Base-by-base conservation (phyloP, 2,797 vertebrate genomes). In the Sarcoramphus papa region DNA sequence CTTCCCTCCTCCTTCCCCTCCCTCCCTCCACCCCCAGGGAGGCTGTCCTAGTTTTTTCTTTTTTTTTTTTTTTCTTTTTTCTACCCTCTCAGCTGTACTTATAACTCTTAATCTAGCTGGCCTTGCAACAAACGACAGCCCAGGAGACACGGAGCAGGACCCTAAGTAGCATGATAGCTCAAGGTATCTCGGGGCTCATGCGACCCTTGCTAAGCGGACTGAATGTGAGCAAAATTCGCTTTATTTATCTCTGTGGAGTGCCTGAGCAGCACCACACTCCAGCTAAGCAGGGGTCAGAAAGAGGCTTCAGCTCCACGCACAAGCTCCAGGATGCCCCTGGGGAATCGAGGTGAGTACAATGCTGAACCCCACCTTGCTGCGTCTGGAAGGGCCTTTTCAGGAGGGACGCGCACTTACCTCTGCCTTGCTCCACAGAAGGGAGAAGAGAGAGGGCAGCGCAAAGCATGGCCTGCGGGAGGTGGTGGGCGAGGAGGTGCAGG, bases 381-480 rank as follows among this genome's bases (percentile, higher is more conserved):
- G 3, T 11, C 23, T 0, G 1, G 0, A 48, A 67, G 30, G 33
- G 45, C 14, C 19, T 69, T 81, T 74, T 59, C 43, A 20, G 43
- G 35, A 63, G 16, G 27, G 37, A 40, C 0, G 2, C 0, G 2
- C 1, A 0, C 24, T 28, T 14, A 14, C 13, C 8, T 41, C 82
- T 73, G 48, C 64, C 54, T 41, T 21, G 31, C 30, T 4, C 40
- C 0, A 0, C 25, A 20, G 15, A 31, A 47, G 28, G 25, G 27
- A 37, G 27, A 47, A 30, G 43, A 72, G 37, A 51, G 41, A 59
- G 24, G 31, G 37, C 25, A 18, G 40, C 3, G 25, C 3, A 10
- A 17, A 30, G 11, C 16, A 0, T 31, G 35, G 13, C 7, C 19
- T 9, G 7, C 23, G 22, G 43, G 62, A 64, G 60, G 14, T 14